Evolutionary conservation across 2,113 vertebrate species (phyloP), one percentile per base, ranked within the genome.

Genomic region (Spheniscus mendiculus): DNA sequence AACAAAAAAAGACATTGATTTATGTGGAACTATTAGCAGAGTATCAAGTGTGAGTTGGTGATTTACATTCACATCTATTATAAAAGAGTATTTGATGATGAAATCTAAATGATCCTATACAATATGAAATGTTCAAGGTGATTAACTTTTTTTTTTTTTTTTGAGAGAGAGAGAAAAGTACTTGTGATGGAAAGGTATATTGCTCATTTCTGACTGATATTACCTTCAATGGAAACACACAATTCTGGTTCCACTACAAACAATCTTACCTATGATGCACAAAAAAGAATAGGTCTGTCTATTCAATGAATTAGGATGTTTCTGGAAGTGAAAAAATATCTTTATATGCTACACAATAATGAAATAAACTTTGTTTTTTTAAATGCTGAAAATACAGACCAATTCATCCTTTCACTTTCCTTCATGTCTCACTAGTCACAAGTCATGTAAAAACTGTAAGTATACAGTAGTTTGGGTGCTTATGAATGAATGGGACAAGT

Each of bases 381-480:
- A 36, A 36, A 61, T 52, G 7, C 4, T 56, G 15, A 66, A 91
- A 80, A 83, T 74, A 69, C 7, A 55, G 44, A 65, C 2, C 2
- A 32, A 10, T 80, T 79, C 8, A 45, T 8, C 9, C 5, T 71
- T 91, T 86, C 40, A 14, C 10, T 63, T 83, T 53, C 15, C 72
- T 83, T 83, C 29, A 73, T 38, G 9, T 3, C 11, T 83, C 23
- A 27, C 16, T 65, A 44, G 18, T 63, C 23, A 63, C 5, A 76
- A 81, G 20, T 25, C 1, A 17, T 63, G 20, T 42, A 69, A 73
- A 83, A 30, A 4, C 0, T 1, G 0, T 11, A 73, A 55, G 2
- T 49, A 47, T 30, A 69, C 7, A 58, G 53, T 26, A 63, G 11
- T 58, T 67, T 69, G 21, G 6, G 61, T 13, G 7, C 10, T 72